Conservation (phyloP, 2,888 invertebrate genomes). For the Tiphia femorata region DNA sequence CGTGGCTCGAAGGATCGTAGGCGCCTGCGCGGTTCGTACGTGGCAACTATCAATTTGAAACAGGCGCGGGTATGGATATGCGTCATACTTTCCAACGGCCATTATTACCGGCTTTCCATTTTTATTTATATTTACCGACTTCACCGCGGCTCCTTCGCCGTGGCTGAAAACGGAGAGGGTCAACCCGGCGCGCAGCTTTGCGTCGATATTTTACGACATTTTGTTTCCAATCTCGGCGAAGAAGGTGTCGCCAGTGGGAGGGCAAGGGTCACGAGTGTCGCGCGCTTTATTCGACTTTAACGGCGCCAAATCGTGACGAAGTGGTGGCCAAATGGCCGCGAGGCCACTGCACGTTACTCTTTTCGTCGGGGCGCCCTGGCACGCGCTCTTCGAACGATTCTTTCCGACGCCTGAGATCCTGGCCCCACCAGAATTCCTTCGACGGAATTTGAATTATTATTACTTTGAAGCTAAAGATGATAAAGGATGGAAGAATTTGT, state of each 20-base stretch:
- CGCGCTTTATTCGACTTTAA: slow-evolving; percentile 58
- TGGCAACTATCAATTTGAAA: slow-evolving; percentile 66
- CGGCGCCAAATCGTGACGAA: slow-evolving; percentile 55
- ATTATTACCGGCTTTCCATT: slow-evolving; percentile 68
- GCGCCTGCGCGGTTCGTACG: no score
- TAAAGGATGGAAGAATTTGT: no score
- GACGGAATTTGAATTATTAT: no score
- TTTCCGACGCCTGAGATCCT: no score
- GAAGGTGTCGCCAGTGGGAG: slow-evolving; percentile 35
- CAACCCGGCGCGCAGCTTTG: neutral
- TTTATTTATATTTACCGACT: slow-evolving; percentile 64
- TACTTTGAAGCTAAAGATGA: no score
- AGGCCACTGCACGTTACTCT: neutral
- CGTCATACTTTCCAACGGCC: slow-evolving; percentile 64
- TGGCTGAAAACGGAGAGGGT: neutral
- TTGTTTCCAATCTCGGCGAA: slow-evolving; percentile 59
- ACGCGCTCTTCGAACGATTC: no score
- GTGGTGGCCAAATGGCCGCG: slow-evolving; percentile 43
- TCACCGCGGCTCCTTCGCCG: slow-evolving; percentile 12
- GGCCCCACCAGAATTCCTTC: no score
- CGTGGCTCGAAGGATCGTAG: no score
- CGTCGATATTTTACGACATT: slow-evolving; percentile 60
- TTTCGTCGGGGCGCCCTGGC: no score
- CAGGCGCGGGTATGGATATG: slow-evolving; percentile 55
- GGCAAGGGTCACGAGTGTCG: slow-evolving; percentile 45